Base-by-base conservation (phyloP, 2,888 invertebrate species). In the Melanophora roralis region DNA sequence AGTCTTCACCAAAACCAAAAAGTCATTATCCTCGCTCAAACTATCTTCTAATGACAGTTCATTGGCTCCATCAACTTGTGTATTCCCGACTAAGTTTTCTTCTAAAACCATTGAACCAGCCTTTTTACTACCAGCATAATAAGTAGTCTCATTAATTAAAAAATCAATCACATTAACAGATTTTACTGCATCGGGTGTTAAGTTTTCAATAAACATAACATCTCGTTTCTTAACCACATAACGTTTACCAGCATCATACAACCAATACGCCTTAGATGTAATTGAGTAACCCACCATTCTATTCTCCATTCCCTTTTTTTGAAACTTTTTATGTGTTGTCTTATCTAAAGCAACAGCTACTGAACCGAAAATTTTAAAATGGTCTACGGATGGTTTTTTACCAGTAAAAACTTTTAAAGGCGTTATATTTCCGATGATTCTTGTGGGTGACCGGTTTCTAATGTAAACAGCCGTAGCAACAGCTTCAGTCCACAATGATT, bases 201-300 rank as follows among this genome's bases (percentile, higher is more conserved):
- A 6, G 11, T 6, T 2, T 11, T 36, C 36, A 36, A 36, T 36
- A 36, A 36, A 36, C 36, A 36, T 36, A 11, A 36, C 36, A 36
- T 36, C 36, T 11, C 36, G 36, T 36, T 11, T 36, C 11, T 3
- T 11, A 2, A 36, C 11, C 36, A 36, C 36, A 36, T 5, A 5
- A 27, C 27, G 27, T 27, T 27, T 27, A 5, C 11, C 8, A 36
- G 11, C 36, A 36, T 71, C 77, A 38, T 65, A 77, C 23, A 77
- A 21, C 16, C 71, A 12, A 34, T 77, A 77, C 2, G 71, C 77
- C 38, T 77, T 77, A 23, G 77, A 16, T 3, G 43, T 65, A 1
- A 47, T 27, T n/a, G 65, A 65, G 21, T 65, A 65, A 1, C 53
- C 65, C 2, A 65, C 65, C 40, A 65, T 38, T 7, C 45, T 36